These are phyloP conservation scores for Stegodyphus mimosarum DNA, from an alignment of 1,140 invertebrate genomes.

Conservation along the genomic window DNA sequence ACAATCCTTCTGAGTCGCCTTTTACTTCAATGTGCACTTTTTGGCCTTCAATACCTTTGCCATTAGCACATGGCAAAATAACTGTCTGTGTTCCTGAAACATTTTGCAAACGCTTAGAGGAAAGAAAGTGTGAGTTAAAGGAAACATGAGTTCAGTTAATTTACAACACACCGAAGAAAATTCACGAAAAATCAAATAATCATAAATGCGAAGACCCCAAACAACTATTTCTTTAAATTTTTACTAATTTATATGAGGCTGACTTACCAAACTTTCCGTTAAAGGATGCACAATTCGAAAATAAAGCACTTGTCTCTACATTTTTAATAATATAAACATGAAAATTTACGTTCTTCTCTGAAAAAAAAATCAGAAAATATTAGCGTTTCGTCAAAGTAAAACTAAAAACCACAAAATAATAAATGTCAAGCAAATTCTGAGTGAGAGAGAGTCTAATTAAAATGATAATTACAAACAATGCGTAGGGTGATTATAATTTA, in stretches of 20 bases:
- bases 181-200: background rate
- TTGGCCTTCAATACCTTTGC: slow-evolving; percentile 50
- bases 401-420: too few species aligned
- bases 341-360: slow-evolving; percentile 56
- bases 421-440: too few species aligned
- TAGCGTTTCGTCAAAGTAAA: background rate
- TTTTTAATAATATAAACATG: slow-evolving; percentile 42
- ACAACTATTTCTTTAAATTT: too few species aligned
- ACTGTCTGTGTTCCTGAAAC: slow-evolving; percentile 44
- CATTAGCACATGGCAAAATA: slow-evolving; percentile 44
- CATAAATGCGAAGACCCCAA: too few species aligned
- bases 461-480: too few species aligned
- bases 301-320: slow-evolving; percentile 8
- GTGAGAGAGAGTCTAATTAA: too few species aligned
- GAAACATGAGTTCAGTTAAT: background rate
- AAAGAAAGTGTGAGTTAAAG: background rate
- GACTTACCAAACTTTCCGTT: slow-evolving; percentile 48
- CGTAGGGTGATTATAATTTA: too few species aligned
- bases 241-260: too few species aligned
- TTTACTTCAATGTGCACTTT: slow-evolving; percentile 51
- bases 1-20: slow-evolving; percentile 18
- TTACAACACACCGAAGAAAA: background rate
- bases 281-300: slow-evolving; percentile 42
- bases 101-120: too few species aligned
- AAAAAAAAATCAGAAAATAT: slow-evolving; percentile 19